These are phyloP conservation scores for Drosophila sordidapex DNA, from an alignment of 2,888 invertebrate species.

Conservation along the genomic window DNA sequence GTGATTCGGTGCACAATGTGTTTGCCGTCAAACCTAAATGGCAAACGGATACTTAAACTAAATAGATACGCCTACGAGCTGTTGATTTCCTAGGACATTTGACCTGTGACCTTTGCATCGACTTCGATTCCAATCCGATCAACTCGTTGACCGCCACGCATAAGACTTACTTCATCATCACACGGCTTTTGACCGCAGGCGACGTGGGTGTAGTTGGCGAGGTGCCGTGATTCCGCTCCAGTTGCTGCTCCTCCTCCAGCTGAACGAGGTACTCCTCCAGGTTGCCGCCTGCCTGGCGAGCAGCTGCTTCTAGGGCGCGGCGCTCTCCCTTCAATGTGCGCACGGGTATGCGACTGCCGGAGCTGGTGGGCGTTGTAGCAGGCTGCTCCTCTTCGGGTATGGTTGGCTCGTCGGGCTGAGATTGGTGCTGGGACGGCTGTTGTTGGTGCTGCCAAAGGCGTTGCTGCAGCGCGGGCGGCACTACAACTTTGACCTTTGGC, in stretches of 20 bases:
- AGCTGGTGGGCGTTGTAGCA: constrained; percentile 46
- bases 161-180: constrained; percentile 81
- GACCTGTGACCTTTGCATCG: constrained; percentile 42
- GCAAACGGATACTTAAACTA: constrained; percentile 28
- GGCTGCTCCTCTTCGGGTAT: constrained; percentile 58
- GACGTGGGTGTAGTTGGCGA: constrained; percentile 36
- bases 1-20: constrained; percentile 26
- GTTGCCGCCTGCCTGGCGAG: constrained; percentile 67
- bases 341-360: constrained; percentile 84
- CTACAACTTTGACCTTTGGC: constrained; percentile 83
- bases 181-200: constrained; percentile 68
- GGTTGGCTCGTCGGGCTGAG: constrained; percentile 56
- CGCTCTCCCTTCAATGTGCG: constrained; percentile 84
- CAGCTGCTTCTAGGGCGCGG: constrained; percentile 75
- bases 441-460: constrained; percentile 67
- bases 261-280: constrained; percentile 62
- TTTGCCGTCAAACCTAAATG: constrained; percentile 35
- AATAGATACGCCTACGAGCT: constrained; percentile 46
- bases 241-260: constrained; percentile 43
- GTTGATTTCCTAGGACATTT: constrained; percentile 32
- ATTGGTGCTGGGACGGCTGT: constrained; percentile 45
- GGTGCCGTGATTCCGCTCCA: constrained; percentile 17
- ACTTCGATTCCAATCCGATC: constrained; percentile 44
- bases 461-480: constrained; percentile 80
- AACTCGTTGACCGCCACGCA: constrained; percentile 60